Evolutionary conservation across 2,797 vertebrate genomes (phyloP).

Genomic region (Meriones psammophilus): DNA sequence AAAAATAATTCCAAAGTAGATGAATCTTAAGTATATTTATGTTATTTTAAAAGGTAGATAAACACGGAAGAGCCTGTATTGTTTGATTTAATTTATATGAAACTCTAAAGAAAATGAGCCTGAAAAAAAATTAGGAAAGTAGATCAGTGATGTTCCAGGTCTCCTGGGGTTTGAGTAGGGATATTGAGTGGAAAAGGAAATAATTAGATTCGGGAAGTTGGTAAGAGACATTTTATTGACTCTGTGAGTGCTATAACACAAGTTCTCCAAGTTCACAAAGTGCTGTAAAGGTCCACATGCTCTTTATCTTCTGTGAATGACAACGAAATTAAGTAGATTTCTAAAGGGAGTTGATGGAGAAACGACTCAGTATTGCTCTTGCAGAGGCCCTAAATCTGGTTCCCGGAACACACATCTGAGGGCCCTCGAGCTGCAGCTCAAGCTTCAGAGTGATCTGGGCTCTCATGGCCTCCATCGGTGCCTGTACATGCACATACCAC

Average conservation of each 20-base stretch:
- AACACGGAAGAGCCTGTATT: not conserved
- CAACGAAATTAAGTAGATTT: not conserved
- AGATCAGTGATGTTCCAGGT: not conserved
- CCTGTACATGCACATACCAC: not conserved
- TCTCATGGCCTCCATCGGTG: no score
- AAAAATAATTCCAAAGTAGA: not conserved
- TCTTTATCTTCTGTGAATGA: not conserved
- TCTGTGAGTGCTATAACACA: not conserved
- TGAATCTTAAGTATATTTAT: not conserved
- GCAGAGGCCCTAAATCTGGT: no score
- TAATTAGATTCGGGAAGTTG: not conserved
- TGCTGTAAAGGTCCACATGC: not conserved
- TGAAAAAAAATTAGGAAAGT: not conserved
- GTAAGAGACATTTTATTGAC: not conserved
- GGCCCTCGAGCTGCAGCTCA: not conserved
- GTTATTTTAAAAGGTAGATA: not conserved
- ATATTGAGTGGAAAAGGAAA: not conserved
- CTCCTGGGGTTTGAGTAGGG: not conserved
- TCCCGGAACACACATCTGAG: not conserved
- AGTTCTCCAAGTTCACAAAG: conserved; percentile 14
- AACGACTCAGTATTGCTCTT: not conserved
- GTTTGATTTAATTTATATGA: conserved; percentile 1
- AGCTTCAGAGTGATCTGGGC: not conserved
- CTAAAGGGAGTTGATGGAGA: not conserved
- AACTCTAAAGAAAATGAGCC: not conserved